Evolutionary conservation across 2,113 vertebrate genomes (phyloP), one percentile per base, ranked within the genome.

Genomic region (Tychaedon coryphoeus): DNA sequence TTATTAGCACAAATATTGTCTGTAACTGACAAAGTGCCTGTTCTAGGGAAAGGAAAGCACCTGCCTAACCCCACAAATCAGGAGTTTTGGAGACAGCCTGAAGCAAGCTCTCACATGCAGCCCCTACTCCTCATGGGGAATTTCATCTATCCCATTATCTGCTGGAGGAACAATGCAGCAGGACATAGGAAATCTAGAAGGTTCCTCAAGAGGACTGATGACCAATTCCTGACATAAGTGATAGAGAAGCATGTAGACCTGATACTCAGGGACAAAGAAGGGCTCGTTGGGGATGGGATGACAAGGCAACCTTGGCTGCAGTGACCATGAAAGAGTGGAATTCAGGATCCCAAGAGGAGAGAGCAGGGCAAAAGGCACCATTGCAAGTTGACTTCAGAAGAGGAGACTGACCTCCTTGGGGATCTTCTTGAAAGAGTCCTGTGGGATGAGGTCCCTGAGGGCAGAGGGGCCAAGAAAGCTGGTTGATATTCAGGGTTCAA

Each of bases 201-300:
- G 6, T 65, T 88, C 26, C 5, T 50, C 17, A 36, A 36, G 31
- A 36, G 31, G 19, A 42, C 31, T 31, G 11, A 22, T 42, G 75
- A 48, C 8, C 22, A 57, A 0, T 79, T 48, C 34, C 34, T 64
- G 25, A 48, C 31, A 36, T 14, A 64, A 34, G 13, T 64, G 57
- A 15, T 34, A 42, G 13, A 56, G 25, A 48, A 34, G 9, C 26
- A 7, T 0, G 0, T 31, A 31, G 50, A 57, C 25, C 7, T 79
- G 20, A 26, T 79, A 42, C 25, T 56, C 31, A 31, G 9, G 25
- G 40, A 34, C 0, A 0, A 40, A 51, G n/a, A 71, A 31, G 50
- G 22, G 11, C 57, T 48, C 19, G 5, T 22, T 62, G 16, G 29
- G 10, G 14, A 14, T 48, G 9, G 25, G 20, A 54, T 56, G 25